Conservation (phyloP, 2,113 vertebrate species). For the Chauna torquata region DNA sequence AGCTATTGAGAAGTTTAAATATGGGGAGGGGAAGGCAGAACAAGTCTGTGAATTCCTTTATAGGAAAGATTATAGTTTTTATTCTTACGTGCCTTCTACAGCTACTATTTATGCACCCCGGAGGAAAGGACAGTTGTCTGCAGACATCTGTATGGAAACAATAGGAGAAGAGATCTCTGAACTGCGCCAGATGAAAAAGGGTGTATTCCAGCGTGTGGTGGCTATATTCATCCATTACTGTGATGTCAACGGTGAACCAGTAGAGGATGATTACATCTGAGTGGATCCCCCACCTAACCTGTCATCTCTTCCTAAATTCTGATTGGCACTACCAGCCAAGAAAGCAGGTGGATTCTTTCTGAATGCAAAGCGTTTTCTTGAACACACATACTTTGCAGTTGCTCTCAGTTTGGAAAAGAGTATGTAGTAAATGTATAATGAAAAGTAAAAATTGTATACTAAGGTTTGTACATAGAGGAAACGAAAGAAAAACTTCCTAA, state of each 20-base stretch:
- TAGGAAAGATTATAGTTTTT: background rate
- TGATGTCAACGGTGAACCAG: conserved; percentile 93
- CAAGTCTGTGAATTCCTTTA: background rate
- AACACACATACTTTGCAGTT: conserved; percentile 6
- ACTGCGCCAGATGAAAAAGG: conserved; percentile 87
- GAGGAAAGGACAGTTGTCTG: conserved; percentile 95
- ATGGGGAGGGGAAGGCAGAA: background rate
- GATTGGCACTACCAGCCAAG: conserved; percentile 11
- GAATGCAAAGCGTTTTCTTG: conserved; percentile 19
- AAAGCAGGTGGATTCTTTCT: conserved; percentile 1
- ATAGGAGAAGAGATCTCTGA: conserved; percentile 98
- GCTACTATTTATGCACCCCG: conserved; percentile 96
- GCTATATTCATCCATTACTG: conserved; percentile 98
- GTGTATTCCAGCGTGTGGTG: conserved; percentile 93
- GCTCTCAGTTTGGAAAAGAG: conserved; percentile 42
- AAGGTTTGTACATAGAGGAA: conserved; percentile 78
- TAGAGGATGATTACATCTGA: conserved; percentile 96
- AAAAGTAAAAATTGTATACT: conserved; percentile 76
- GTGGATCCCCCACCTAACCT: background rate
- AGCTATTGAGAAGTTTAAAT: background rate
- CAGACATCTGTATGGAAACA: conserved; percentile 98
- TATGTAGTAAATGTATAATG: conserved; percentile 75
- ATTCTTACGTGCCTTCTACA: conserved; percentile 44
- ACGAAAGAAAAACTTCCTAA: conserved; percentile 69
- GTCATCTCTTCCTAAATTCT: background rate